Evolutionary conservation across 2,113 vertebrate genomes (phyloP), one percentile per base, ranked within the genome.

Genomic region (Channa maculata): DNA sequence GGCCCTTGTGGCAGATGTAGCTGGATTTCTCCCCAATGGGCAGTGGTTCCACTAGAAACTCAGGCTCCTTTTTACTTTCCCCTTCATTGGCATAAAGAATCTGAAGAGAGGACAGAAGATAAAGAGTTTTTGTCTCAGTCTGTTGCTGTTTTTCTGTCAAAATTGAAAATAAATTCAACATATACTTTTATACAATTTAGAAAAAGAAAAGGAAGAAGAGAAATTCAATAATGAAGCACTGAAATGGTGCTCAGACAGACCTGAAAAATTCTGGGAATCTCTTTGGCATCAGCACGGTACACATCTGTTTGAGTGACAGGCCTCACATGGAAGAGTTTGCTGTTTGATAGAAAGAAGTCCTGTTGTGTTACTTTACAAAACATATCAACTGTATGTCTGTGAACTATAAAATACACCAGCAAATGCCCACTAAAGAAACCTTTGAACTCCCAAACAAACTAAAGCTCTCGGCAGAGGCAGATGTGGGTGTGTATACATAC

Each of bases 251-350:
- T 8, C 14, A 45, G 44, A 39, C 83, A 55, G 15, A 98, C 98
- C 97, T 99, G 98, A 86, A 99, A 99, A 95, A 99, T 99, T 91
- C 97, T 96, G 41, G 98, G 98, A 87, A 99, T 99, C 87, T 99
- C 98, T 93, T 98, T 99, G 92, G 96, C 91, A 79, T 99, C 98
- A 36, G 98, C 98, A 52, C 98, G 96, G 91, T 99, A 99, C 24
- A 99, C 98, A 68, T 99, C 98, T 1, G 97, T 98, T 90, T 98
- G 98, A 59, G 98, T 99, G 82, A 99, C 98, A 52, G 97, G 96
- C 72, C 98, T 95, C 76, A 99, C 98, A 12, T 99, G 98, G 94
- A 99, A 99, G 46, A 99, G 95, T 93, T 99, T 99, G 90, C 98
- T 99, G 86, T 8, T 70, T 59, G 63, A 44, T 38, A 12, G 36